Base-by-base conservation (phyloP, 2,888 invertebrate species). In the Drosophila ezoana region DNA sequence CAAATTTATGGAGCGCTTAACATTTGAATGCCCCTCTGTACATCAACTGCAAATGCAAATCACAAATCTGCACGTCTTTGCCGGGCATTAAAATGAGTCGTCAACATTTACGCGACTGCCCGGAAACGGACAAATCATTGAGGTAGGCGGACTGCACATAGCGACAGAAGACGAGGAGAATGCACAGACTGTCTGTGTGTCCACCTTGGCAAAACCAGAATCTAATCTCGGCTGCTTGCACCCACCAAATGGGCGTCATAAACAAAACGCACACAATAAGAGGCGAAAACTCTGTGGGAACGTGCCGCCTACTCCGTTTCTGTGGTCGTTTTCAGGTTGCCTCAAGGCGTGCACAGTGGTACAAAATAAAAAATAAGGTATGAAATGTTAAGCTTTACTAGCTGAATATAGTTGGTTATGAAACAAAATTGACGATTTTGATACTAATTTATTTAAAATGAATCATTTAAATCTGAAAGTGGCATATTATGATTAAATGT, bases 221-320 rank as follows among this genome's bases (percentile, higher is more conserved):
- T 65, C 79, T 85, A 87, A 83, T 87, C 85, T 84, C 87, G 52
- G 70, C 61, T 40, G 59, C 57, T 57, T 54, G 65, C 81, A 69
- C 60, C 73, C 61, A 62, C 79, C 79, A 79, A 83, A 83, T 87
- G 87, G 70, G 67, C 49, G 68, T 59, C 87, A 85, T 87, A 83
- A 87, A 87, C 85, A 72, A 84, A 67, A 62, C 53, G 56, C 63
- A 43, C 72, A 57, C 54, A 68, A 74, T 49, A 35, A 20, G 44
- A 54, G n/a, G n/a, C 32, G 35, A 35, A 53, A 40, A 33, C 14
- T 32, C 32, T 28, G 4, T 51, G 44, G 59, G 51, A 76, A 76
- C 69, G 69, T 78, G 81, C 78, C 61, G 85, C 72, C 79, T 59
- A 72, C 75, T 61, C 54, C 45, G 44, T 64, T 72, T 67, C 53